Evolutionary conservation across 2,888 invertebrate species (phyloP), one percentile per base, ranked within the genome.

Genomic region (Ornithoptera alexandrae): DNA sequence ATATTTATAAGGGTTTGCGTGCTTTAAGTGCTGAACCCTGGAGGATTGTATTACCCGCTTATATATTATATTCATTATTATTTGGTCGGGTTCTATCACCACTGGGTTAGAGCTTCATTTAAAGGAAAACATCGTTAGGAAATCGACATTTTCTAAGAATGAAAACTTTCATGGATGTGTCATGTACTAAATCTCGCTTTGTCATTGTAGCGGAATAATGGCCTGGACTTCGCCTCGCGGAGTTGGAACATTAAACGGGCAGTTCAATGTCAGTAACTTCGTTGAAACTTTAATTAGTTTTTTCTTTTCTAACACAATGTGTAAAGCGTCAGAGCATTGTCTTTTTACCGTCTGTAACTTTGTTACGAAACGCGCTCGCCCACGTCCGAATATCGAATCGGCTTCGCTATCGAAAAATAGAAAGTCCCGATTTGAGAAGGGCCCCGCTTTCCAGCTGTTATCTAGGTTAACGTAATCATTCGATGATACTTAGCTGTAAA

Each of bases 401-500:
- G 84, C 84, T 86, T 85, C 81, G 84, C 87, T 86, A 88, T 89
- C 86, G 87, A 90, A 91, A 92, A 90, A 90, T 92, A 92, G 92
- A 92, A 92, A 92, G 92, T 88, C 84, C 88, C 86, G 84, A 87
- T 88, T 90, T 82, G 72, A 79, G 76, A 75, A 88, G 88, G 89
- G 89, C 88, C 88, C 89, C 85, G 87, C 90, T 90, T 89, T 89
- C 86, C 84, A 81, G 79, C 77, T 78, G 78, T 79, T 84, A 88
- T 86, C 85, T 90, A 76, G 89, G 89, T 88, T 87, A 85, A 83
- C 81, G 78, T 73, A 79, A 70, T 70, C 70, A 66, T 70, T 70
- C 67, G 66, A 59, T 39, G 63, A 67, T 67, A 67, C 62, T 68
- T 71, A 65, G 67, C 62, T 61, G 74, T 76, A 74, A 78, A 66